Base-by-base conservation (phyloP, 2,113 vertebrate species). In the Entelurus aequoreus region DNA sequence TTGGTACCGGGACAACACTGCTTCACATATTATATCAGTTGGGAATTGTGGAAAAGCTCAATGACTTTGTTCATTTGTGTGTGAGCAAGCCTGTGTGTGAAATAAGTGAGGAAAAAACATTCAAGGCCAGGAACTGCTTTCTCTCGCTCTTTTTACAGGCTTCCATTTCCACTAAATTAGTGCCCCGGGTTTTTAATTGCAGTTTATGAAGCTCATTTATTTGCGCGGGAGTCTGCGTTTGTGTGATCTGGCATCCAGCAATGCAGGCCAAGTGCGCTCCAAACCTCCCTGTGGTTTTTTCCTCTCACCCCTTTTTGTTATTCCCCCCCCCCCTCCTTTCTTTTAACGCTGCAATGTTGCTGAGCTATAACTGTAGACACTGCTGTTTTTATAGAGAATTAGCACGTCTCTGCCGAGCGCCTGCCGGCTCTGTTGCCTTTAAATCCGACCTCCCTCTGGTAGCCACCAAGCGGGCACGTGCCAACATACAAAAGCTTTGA, bases 131-230 rank as follows among this genome's bases (percentile, higher is more conserved):
- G 73, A 65, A 74, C 51, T 58, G 66, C 67, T 69, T 60, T 68
- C 54, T 65, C 76, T 67, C 66, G 48, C 55, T 53, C 54, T 71
- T 82, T 88, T 91, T 86, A 88, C 84, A 84, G 78, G 74, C 83
- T 84, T 75, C 82, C 78, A 88, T 90, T 90, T 92, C 87, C 90
- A 87, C 87, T 82, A 89, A 90, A 91, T 91, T 90, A 92, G 88
- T 87, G 87, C 88, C 86, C 85, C 88, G 83, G 88, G 90, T 90
- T 90, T 28, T 91, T 92, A 91, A 91, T 91, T 89, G 89, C 81
- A 86, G 79, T 92, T 91, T 91, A 89, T 85, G 78, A 83, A 87
- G 86, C 82, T 77, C 75, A 81, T 87, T 90, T 89, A 90, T 86
- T 86, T 84, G 85, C 73, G 48, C 48, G 21, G 66, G 69, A 78